These are phyloP conservation scores for Pimephales promelas DNA, from an alignment of 2,113 vertebrate genomes.

Conservation along the genomic window DNA sequence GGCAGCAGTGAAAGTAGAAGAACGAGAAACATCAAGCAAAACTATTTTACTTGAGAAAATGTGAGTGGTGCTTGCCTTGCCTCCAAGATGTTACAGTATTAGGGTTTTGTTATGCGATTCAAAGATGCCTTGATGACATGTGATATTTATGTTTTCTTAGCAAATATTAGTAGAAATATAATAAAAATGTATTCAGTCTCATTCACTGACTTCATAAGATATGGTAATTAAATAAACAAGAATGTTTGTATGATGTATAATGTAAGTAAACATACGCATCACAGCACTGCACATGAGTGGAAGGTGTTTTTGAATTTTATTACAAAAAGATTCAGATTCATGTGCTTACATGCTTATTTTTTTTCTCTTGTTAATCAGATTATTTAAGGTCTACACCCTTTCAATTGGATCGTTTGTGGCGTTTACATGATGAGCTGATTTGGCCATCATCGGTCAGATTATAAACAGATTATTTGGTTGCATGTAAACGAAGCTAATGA, in stretches of 20 bases:
- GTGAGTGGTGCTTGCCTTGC: neutral
- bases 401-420: neutral
- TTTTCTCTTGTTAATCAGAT: neutral
- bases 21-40: neutral
- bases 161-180: too few relatives aligned
- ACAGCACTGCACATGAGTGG: too few relatives aligned
- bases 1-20: neutral
- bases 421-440: neutral
- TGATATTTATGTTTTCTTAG: too few relatives aligned
- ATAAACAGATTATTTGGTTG: neutral
- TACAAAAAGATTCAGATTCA: too few relatives aligned
- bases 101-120: neutral
- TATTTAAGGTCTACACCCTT: neutral
- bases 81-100: neutral
- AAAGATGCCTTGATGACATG: neutral
- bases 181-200: too few relatives aligned
- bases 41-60: neutral
- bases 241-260: too few relatives aligned
- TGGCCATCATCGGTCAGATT: neutral
- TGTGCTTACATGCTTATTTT: too few relatives aligned
- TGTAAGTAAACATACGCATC: too few relatives aligned
- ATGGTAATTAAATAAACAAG: too few relatives aligned
- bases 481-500: conserved; percentile 1
- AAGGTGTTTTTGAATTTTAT: too few relatives aligned
- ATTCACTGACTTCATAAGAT: too few relatives aligned